phyloP scores from a whole-genome alignment of 2,113 vertebrate genomes.

The Apus apus region DNA sequence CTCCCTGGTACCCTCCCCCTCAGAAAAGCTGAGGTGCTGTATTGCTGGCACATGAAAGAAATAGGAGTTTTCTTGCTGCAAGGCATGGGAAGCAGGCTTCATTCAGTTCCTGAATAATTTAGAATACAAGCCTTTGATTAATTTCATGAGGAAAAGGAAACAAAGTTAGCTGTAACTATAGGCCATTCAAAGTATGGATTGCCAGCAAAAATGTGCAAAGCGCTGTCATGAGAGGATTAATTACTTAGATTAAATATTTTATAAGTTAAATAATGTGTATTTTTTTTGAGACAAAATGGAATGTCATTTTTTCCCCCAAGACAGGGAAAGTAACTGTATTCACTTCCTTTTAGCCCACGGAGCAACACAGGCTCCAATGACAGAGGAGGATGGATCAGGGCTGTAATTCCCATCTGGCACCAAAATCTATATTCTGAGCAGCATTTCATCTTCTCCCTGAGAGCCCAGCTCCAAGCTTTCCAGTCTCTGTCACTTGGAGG shows the following conservation, averaged over 20 bases:
- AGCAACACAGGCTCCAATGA: constrained; percentile 49
- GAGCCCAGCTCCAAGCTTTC: constrained; percentile 27
- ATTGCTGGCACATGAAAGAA: constrained; percentile 33
- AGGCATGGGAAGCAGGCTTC: constrained; percentile 63
- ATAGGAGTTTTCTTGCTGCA: constrained; percentile 49
- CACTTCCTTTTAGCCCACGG: constrained; percentile 73
- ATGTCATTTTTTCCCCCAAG: constrained; percentile 78
- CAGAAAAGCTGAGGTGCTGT: background rate
- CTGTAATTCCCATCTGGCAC: constrained; percentile 70
- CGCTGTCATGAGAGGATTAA: constrained; percentile 77
- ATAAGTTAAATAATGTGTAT: constrained; percentile 84
- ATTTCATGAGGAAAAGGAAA: constrained; percentile 55
- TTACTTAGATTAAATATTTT: constrained; percentile 84
- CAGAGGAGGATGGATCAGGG: constrained; percentile 67
- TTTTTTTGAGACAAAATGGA: constrained; percentile 82
- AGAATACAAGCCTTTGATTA: constrained; percentile 68
- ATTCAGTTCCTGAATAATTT: constrained; percentile 73
- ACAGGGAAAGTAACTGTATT: constrained; percentile 69
- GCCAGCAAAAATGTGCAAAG: constrained; percentile 73
- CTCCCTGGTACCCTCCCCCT: background rate
- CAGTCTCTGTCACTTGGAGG: constrained; percentile 39
- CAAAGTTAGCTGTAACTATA: constrained; percentile 63
- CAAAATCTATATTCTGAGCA: constrained; percentile 63
- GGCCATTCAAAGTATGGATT: constrained; percentile 61
- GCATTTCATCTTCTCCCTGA: constrained; percentile 44